A percentile compares a stretch with the other conserved stretches of the same genome.
These are phyloP conservation scores for Phrynocephalus forsythii DNA, from an alignment of 2,797 vertebrate species.

Conservation along the genomic window DNA sequence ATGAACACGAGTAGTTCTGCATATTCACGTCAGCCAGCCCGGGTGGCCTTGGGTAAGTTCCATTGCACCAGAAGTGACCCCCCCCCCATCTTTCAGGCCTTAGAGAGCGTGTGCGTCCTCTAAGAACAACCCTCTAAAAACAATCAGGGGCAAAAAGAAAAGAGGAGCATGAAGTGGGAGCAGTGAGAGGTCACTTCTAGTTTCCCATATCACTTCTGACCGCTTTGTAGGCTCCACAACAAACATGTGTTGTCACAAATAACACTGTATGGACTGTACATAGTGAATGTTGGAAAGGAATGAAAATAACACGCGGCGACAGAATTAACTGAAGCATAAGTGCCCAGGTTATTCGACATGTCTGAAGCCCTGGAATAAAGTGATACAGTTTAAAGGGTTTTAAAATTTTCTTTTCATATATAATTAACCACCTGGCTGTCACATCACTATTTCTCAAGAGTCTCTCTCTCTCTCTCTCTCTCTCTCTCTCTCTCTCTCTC, in stretches of 20 bases:
- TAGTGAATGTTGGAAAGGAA: slow-evolving; percentile 24
- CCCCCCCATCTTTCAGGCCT: too few species aligned
- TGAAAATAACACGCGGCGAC: slow-evolving; percentile 56
- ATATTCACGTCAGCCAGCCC: too few species aligned
- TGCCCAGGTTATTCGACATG: slow-evolving; percentile 64
- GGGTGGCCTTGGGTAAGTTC: too few species aligned
- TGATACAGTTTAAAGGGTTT: slow-evolving; percentile 50
- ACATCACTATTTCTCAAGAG: slow-evolving; percentile 37
- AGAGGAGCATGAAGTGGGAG: not conserved
- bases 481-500: too few species aligned
- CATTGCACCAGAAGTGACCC: too few species aligned
- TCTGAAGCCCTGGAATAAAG: slow-evolving; percentile 62
- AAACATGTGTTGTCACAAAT: slow-evolving; percentile 42
- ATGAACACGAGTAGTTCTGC: too few species aligned
- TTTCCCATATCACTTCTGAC: slow-evolving; percentile 40
- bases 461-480: not conserved
- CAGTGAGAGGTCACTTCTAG: not conserved
- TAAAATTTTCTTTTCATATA: slow-evolving; percentile 58
- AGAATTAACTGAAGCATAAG: slow-evolving; percentile 62
- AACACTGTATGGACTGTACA: slow-evolving; percentile 33
- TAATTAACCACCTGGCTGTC: slow-evolving; percentile 67
- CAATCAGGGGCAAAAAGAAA: not conserved
- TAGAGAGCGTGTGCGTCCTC: too few species aligned
- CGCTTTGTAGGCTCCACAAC: slow-evolving; percentile 42
- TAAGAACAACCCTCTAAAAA: too few species aligned